phyloP scores from a whole-genome alignment of 1,140 invertebrate species.

The Euura saliciscinereae region DNA sequence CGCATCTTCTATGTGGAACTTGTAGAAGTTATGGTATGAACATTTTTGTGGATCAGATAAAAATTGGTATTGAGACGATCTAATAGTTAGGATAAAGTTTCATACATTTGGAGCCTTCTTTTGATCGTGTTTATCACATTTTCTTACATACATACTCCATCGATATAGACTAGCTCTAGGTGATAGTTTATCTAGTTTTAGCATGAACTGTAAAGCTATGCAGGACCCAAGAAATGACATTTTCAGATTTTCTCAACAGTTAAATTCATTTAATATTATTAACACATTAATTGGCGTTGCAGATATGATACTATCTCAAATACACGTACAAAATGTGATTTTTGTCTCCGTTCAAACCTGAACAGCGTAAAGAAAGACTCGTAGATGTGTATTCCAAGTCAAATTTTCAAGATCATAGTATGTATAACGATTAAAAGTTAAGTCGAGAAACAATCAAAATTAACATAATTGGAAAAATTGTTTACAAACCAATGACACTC shows the following conservation, averaged over 20 bases:
- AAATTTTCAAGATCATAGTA: too few species aligned
- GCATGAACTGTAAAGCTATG: conserved; percentile 37
- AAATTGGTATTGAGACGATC: background rate
- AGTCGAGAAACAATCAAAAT: background rate
- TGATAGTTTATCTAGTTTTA: conserved; percentile 33
- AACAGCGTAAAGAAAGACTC: conserved; percentile 24
- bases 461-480: background rate
- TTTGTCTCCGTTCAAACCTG: conserved; percentile 5
- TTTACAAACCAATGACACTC: conserved; percentile 44
- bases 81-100: background rate
- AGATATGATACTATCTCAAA: conserved; percentile 10
- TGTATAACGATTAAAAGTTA: background rate
- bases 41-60: background rate
- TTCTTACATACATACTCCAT: background rate
- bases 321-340: conserved; percentile 10
- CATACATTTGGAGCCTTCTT: background rate
- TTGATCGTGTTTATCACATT: background rate
- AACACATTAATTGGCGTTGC: conserved; percentile 24
- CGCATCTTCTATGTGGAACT: too few species aligned
- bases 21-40: too few species aligned
- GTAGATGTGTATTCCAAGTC: background rate
- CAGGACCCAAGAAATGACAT: conserved; percentile 14
- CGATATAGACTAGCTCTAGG: conserved; percentile 37
- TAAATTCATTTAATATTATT: conserved; percentile 12
- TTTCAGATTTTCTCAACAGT: background rate